These are phyloP conservation scores for Petrosia ficiformis DNA, from an alignment of 37 sponge, comb jelly and placozoan genomes.

Conservation along the genomic window DNA sequence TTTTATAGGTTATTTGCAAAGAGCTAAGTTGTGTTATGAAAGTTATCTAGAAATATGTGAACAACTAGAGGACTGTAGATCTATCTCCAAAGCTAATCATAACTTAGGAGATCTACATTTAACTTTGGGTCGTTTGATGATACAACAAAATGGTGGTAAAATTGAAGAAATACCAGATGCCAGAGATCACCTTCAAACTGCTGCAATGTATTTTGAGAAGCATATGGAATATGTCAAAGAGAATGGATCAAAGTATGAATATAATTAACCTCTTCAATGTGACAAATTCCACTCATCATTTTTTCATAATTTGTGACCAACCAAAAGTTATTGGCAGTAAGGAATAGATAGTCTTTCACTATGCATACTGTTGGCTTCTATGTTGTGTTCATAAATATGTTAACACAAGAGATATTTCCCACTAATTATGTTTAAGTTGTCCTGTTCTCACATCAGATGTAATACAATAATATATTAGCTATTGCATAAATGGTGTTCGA, in stretches of 20 bases:
- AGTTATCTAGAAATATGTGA: conserved; percentile 63
- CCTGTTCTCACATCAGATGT: too few relatives aligned
- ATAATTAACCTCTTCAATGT: too few relatives aligned
- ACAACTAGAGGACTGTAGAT: conserved; percentile 49
- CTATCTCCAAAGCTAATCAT: conserved; percentile 74
- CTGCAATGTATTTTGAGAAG: conserved; percentile 57
- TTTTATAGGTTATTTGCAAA: conserved; percentile 44
- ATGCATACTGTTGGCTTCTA: too few relatives aligned
- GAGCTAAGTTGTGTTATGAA: conserved; percentile 77
- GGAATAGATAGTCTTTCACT: too few relatives aligned
- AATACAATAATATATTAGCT: too few relatives aligned
- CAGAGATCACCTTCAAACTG: conserved; percentile 62
- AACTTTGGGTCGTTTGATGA: conserved; percentile 60
- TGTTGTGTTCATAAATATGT: too few relatives aligned
- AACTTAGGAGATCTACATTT: conserved; percentile 84
- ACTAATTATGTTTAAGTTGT: too few relatives aligned
- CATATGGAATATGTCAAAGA: conserved; percentile 64
- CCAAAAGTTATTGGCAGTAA: too few relatives aligned
- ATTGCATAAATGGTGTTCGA: too few relatives aligned
- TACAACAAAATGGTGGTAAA: conserved; percentile 28
- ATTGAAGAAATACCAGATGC: conserved; percentile 47
- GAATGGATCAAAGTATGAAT: conserved; percentile 43
- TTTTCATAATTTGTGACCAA: too few relatives aligned
- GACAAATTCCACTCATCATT: too few relatives aligned
- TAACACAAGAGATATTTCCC: too few relatives aligned